Evolutionary conservation across 2,113 vertebrate species (phyloP).

Genomic region (Alethe diademata): DNA sequence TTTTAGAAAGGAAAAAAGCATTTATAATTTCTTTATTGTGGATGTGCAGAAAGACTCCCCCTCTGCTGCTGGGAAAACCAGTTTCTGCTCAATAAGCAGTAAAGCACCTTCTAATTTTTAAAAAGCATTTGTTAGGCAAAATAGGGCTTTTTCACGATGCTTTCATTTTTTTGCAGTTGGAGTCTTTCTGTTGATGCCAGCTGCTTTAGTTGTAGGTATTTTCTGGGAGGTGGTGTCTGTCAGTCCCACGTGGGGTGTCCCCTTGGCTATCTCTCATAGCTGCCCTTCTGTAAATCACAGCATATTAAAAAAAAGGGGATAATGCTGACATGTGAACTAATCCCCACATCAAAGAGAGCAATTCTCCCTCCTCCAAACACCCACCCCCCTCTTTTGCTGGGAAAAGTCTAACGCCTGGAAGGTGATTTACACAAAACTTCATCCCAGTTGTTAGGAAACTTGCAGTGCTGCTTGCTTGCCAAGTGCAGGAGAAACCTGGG

Average conservation of each 20-base stretch:
- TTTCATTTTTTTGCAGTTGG: background rate
- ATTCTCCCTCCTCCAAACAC: slow-evolving; percentile 13
- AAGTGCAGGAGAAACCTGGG: slow-evolving; percentile 34
- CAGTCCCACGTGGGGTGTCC: slow-evolving; percentile 48
- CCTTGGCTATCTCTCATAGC: slow-evolving; percentile 35
- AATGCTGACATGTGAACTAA: slow-evolving; percentile 67
- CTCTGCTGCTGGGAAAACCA: slow-evolving; percentile 8
- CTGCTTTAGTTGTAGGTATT: background rate
- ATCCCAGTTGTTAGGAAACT: slow-evolving; percentile 40
- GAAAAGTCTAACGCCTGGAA: slow-evolving; percentile 66
- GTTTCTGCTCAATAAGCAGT: background rate
- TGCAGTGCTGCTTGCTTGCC: background rate
- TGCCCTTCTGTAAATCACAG: slow-evolving; percentile 43
- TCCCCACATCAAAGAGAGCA: slow-evolving; percentile 62
- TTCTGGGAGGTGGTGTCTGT: slow-evolving; percentile 26
- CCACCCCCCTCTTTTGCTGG: slow-evolving; percentile 43
- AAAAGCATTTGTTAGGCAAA: slow-evolving; percentile 58
- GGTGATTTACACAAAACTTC: slow-evolving; percentile 48
- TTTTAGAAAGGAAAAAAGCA: background rate
- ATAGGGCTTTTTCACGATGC: background rate
- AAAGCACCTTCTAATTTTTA: slow-evolving; percentile 27
- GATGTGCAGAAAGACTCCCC: background rate
- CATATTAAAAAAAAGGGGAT: slow-evolving; percentile 47
- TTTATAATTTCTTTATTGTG: background rate
- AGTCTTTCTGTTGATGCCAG: slow-evolving; percentile 37